A percentile compares a stretch with the other conserved stretches of the same genome.
Conservation (phyloP, 2,888 invertebrate species). For the Lottia gigantea region DNA sequence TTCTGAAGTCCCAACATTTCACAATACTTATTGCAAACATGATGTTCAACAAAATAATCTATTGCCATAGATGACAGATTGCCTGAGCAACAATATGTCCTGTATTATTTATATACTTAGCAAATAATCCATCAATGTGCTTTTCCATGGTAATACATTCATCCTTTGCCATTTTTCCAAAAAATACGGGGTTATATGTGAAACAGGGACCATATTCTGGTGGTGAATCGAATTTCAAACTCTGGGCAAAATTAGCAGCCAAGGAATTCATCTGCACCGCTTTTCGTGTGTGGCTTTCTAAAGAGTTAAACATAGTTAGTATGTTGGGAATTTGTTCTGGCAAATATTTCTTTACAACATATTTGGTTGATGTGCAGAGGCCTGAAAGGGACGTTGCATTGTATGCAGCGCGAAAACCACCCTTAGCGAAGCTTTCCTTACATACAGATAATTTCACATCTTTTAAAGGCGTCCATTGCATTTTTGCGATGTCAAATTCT, state of each 20-base stretch:
- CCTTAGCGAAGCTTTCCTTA: not conserved
- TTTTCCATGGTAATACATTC: not conserved
- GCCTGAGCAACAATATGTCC: not conserved
- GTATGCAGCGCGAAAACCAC: not conserved
- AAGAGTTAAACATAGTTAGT: not conserved
- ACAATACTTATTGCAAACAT: slow-evolving; percentile 4
- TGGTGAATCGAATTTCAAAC: not conserved
- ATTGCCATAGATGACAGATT: not conserved
- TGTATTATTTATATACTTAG: not conserved
- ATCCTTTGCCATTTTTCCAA: not conserved
- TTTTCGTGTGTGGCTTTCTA: not conserved
- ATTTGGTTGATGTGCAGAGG: not conserved
- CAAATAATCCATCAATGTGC: not conserved
- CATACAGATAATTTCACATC: not conserved
- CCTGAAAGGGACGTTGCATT: not conserved
- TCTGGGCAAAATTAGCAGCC: not conserved
- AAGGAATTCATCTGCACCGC: not conserved
- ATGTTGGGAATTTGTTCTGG: not conserved
- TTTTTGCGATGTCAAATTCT: not conserved
- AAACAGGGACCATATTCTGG: slow-evolving; percentile 3
- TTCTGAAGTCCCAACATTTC: not conserved
- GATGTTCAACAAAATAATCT: not conserved
- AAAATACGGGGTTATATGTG: not conserved
- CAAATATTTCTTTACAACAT: not conserved
- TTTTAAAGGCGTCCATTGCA: too few relatives aligned